phyloP scores from a whole-genome alignment of 1,140 invertebrate species.

The Thalassaphorura encarpata region DNA sequence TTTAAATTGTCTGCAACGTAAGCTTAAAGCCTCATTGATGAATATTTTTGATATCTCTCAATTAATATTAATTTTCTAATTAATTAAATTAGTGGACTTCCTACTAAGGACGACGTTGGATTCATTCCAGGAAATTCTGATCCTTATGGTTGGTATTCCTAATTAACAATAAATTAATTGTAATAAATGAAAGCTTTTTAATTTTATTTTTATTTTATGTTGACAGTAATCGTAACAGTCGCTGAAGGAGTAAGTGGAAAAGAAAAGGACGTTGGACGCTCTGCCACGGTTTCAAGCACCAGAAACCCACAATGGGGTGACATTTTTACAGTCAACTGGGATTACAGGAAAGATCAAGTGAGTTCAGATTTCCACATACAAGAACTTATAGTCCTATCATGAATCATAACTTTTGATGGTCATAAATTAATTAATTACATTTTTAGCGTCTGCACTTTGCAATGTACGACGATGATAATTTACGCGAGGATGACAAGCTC shows the following conservation, averaged over 20 bases:
- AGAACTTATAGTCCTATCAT: no score
- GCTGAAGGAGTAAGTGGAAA: conserved; percentile 13
- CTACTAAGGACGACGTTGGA: not conserved
- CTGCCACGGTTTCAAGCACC: conserved; percentile 9
- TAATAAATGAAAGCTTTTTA: not conserved
- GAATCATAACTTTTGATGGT: no score
- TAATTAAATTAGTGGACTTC: not conserved
- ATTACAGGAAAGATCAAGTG: conserved; percentile 16
- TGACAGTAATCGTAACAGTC: conserved; percentile 8
- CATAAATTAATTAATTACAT: no score
- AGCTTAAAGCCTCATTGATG: not conserved
- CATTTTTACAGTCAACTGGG: conserved; percentile 26
- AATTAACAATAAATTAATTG: not conserved
- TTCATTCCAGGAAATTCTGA: no score
- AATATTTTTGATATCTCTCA: not conserved
- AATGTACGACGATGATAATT: no score
- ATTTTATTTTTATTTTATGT: not conserved
- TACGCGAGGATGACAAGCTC: conserved; percentile 25
- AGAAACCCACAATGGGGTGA: conserved; percentile 25
- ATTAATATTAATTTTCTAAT: not conserved
- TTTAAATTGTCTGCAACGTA: conserved; percentile 17
- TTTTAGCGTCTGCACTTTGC: no score
- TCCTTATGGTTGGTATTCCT: not conserved
- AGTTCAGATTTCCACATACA: no score
- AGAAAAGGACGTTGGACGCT: conserved; percentile 11